A percentile compares a stretch with the other conserved stretches of the same genome.
phyloP scores from a whole-genome alignment of 2,113 vertebrate species.

The Lynx canadensis region DNA sequence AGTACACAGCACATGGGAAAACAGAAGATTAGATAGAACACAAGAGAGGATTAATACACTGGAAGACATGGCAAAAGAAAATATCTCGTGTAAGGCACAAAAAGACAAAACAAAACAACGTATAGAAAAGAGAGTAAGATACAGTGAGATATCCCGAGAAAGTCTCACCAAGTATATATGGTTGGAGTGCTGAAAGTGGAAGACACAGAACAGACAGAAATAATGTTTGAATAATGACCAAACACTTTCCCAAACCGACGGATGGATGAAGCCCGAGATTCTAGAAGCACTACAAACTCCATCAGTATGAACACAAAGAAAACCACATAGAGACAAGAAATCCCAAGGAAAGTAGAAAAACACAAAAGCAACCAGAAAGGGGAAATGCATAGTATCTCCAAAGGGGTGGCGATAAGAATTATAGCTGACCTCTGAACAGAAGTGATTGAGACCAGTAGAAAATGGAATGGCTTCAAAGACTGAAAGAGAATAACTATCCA shows the following conservation, averaged over 20 bases:
- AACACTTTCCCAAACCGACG: neutral
- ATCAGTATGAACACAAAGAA: neutral
- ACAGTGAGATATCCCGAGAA: neutral
- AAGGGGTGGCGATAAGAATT: neutral
- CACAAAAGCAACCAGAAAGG: neutral
- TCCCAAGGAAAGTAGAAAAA: neutral
- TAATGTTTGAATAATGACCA: neutral
- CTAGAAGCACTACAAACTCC: neutral
- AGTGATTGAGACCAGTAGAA: slow-evolving; percentile 17
- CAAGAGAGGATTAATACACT: neutral
- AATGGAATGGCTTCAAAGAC: slow-evolving; percentile 36
- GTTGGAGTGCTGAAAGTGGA: neutral
- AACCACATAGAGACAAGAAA: neutral
- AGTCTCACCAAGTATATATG: neutral
- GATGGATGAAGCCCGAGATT: neutral
- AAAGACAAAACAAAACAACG: neutral
- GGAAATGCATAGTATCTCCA: neutral
- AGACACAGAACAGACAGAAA: neutral
- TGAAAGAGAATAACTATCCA: neutral
- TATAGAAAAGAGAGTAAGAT: neutral
- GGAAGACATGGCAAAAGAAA: slow-evolving; percentile 33
- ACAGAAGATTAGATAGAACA: neutral
- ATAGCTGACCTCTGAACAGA: neutral
- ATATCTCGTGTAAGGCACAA: neutral
- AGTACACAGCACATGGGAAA: neutral